phyloP scores from a whole-genome alignment of 2,113 vertebrate genomes.

The Uropsilus gracilis region DNA sequence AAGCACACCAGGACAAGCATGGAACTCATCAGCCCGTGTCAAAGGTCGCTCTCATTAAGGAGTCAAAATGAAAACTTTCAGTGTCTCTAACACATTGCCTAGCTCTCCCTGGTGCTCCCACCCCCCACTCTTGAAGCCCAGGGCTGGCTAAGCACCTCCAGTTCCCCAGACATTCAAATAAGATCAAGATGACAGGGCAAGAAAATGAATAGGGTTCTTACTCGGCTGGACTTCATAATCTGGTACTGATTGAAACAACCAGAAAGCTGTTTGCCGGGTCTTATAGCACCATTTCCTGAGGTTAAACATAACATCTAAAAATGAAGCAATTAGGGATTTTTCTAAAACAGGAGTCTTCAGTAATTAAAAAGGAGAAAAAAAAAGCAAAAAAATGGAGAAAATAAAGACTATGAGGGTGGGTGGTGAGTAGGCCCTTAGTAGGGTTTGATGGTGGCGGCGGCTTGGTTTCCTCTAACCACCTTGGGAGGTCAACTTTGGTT shows the following conservation, averaged over 20 bases:
- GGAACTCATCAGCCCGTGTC: slow-evolving; percentile 98
- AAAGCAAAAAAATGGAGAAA: slow-evolving; percentile 19
- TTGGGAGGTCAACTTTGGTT: slow-evolving; percentile 79
- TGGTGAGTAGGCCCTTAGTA: slow-evolving; percentile 77
- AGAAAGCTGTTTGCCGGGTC: slow-evolving; percentile 90
- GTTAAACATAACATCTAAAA: slow-evolving; percentile 94
- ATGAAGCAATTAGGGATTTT: slow-evolving; percentile 91
- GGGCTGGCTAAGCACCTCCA: slow-evolving; percentile 86
- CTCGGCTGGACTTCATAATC: slow-evolving; percentile 88
- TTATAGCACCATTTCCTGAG: slow-evolving; percentile 93
- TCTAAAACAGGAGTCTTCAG: slow-evolving; percentile 78
- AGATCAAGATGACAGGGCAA: slow-evolving; percentile 90
- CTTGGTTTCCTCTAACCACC: not conserved
- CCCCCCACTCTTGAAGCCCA: slow-evolving; percentile 84
- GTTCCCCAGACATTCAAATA: slow-evolving; percentile 90
- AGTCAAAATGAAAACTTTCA: slow-evolving; percentile 98
- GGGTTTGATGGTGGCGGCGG: slow-evolving; percentile 74
- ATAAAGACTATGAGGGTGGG: slow-evolving; percentile 47
- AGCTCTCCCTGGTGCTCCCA: slow-evolving; percentile 85
- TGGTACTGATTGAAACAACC: slow-evolving; percentile 89
- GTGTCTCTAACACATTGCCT: slow-evolving; percentile 94
- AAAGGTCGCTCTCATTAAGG: slow-evolving; percentile 99
- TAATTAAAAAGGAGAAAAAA: slow-evolving; percentile 70
- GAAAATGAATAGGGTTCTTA: slow-evolving; percentile 89
- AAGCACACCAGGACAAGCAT: slow-evolving; percentile 96